These are phyloP conservation scores for Myanophis thanlyinensis DNA, from an alignment of 2,113 vertebrate genomes.

Conservation along the genomic window DNA sequence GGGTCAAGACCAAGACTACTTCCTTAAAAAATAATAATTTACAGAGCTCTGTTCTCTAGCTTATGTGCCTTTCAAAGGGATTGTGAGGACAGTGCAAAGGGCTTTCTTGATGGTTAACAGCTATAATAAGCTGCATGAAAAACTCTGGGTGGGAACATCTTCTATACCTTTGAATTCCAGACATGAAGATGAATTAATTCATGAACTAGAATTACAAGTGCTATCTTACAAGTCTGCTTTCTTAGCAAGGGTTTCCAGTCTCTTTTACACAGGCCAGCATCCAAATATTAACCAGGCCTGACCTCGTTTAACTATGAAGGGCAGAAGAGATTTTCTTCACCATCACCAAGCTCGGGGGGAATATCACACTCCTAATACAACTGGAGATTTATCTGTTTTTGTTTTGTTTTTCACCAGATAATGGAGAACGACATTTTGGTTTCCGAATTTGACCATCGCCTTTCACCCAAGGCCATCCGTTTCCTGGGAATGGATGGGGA, in stretches of 20 bases:
- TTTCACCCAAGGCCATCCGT: slow-evolving; percentile 60
- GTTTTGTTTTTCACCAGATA: neutral
- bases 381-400: neutral
- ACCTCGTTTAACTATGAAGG: neutral
- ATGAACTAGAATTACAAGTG: neutral
- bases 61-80: neutral
- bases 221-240: neutral
- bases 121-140: neutral
- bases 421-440: neutral
- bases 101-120: neutral
- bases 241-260: neutral
- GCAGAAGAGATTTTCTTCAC: neutral
- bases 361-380: neutral
- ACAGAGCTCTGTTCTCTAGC: neutral
- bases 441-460: slow-evolving; percentile 65
- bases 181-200: neutral
- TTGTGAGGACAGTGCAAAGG: neutral
- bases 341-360: neutral
- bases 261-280: neutral
- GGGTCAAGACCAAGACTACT: neutral
- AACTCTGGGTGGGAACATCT: neutral
- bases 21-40: neutral
- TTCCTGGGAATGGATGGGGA: slow-evolving; percentile 70
- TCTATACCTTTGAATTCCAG: neutral
- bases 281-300: neutral